Conservation (phyloP, 2,113 vertebrate species). For the Pseudorectes ferrugineus region DNA sequence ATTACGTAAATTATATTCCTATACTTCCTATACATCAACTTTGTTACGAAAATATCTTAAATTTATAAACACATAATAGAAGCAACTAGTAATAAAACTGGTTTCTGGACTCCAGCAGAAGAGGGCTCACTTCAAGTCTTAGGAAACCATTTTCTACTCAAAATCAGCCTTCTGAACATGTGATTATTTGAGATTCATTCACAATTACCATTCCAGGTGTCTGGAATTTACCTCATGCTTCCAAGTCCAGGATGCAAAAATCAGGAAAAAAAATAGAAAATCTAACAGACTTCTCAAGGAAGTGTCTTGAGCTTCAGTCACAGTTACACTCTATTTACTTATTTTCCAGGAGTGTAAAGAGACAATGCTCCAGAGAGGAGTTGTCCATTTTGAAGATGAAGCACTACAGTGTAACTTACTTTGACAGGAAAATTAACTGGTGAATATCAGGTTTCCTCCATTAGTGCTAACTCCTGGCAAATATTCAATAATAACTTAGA, state of each 20-base stretch:
- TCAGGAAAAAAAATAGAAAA: neutral
- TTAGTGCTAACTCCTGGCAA: neutral
- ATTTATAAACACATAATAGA: neutral
- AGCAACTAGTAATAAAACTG: neutral
- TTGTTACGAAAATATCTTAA: neutral
- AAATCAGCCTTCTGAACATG: fast-evolving
- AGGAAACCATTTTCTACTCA: neutral
- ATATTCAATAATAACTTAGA: neutral
- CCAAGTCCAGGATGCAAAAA: neutral
- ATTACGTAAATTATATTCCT: neutral
- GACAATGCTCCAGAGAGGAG: neutral
- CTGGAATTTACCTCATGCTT: neutral
- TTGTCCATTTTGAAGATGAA: neutral
- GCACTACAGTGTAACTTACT: neutral
- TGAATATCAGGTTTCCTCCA: neutral
- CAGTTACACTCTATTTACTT: neutral
- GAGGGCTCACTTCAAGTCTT: neutral
- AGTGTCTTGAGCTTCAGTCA: neutral
- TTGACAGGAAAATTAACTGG: neutral
- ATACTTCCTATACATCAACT: neutral
- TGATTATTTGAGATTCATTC: neutral
- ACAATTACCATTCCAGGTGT: neutral
- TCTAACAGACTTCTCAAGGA: neutral
- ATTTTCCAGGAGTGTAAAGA: neutral
- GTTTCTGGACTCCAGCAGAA: neutral